Evolutionary conservation across 2,113 vertebrate species (phyloP).

Genomic region (Lycocorax pyrrhopterus): DNA sequence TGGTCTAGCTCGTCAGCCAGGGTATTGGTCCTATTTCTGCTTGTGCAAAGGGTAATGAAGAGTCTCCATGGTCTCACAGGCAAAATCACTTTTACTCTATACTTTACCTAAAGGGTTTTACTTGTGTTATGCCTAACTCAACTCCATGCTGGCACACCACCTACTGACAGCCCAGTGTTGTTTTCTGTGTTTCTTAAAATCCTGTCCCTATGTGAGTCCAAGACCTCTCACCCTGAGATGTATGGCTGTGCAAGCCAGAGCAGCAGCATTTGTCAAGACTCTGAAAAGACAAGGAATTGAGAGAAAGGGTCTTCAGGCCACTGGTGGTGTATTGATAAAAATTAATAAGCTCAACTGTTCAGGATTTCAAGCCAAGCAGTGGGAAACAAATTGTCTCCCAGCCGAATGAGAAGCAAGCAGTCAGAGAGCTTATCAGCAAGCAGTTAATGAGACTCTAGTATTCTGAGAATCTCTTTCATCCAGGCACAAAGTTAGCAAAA

Average conservation of each 20-base stretch:
- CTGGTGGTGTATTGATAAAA: background rate
- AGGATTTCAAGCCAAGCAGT: background rate
- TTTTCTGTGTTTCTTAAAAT: background rate
- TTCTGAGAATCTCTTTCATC: background rate
- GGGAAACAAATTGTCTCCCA: background rate
- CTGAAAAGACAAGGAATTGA: background rate
- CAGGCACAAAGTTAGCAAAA: background rate
- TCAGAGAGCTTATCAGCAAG: background rate
- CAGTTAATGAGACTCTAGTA: background rate
- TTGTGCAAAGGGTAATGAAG: background rate
- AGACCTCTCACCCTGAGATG: background rate
- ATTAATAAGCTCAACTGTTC: background rate
- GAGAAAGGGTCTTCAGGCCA: background rate
- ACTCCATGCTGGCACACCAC: slow-evolving; percentile 4
- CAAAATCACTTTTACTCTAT: background rate
- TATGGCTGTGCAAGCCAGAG: background rate
- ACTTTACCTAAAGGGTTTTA: background rate
- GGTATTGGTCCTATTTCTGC: background rate
- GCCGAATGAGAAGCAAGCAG: background rate
- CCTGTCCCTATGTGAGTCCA: background rate
- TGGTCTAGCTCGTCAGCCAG: background rate
- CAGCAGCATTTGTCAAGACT: background rate
- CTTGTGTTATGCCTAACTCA: background rate
- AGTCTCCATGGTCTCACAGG: background rate
- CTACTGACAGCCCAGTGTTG: background rate